Percentiles rank a stretch among this genome's conserved stretches.
phyloP scores from a whole-genome alignment of 2,888 invertebrate genomes.

The Philereme transversata region DNA sequence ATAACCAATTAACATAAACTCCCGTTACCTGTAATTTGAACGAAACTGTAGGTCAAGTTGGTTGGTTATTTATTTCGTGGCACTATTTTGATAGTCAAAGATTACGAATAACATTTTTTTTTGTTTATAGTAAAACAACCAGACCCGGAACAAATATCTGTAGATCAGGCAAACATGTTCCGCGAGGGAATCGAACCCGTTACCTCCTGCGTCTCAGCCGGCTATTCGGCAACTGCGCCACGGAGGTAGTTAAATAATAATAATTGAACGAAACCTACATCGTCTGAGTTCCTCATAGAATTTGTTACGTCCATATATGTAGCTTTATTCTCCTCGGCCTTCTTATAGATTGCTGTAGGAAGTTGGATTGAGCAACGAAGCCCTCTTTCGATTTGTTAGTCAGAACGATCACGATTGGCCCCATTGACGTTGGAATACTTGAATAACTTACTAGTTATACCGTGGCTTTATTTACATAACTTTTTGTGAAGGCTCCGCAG shows the following conservation, averaged over 20 bases:
- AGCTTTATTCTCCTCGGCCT: slow-evolving; percentile 45
- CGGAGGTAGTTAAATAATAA: neutral
- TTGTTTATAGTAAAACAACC: no score
- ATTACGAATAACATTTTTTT: no score
- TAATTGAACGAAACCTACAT: slow-evolving; percentile 31
- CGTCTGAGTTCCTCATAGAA: slow-evolving; percentile 44
- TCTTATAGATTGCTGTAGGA: slow-evolving; percentile 44
- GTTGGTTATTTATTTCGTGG: no score
- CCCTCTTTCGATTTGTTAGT: slow-evolving; percentile 58
- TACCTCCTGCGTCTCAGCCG: no score
- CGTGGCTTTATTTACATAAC: slow-evolving; percentile 42
- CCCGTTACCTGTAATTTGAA: no score
- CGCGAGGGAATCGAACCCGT: no score
- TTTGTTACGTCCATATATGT: slow-evolving; percentile 35
- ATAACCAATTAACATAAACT: no score
- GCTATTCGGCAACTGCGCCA: no score
- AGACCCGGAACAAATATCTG: no score
- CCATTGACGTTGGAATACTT: slow-evolving; percentile 56
- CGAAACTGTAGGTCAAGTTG: no score
- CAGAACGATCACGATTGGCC: slow-evolving; percentile 52
- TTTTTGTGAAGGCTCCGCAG: slow-evolving; percentile 31
- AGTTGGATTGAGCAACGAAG: slow-evolving; percentile 56
- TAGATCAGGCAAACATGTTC: no score
- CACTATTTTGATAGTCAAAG: no score
- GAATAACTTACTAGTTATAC: slow-evolving; percentile 48